Evolutionary conservation across 2,113 vertebrate species (phyloP).

Genomic region (Paralichthys olivaceus): DNA sequence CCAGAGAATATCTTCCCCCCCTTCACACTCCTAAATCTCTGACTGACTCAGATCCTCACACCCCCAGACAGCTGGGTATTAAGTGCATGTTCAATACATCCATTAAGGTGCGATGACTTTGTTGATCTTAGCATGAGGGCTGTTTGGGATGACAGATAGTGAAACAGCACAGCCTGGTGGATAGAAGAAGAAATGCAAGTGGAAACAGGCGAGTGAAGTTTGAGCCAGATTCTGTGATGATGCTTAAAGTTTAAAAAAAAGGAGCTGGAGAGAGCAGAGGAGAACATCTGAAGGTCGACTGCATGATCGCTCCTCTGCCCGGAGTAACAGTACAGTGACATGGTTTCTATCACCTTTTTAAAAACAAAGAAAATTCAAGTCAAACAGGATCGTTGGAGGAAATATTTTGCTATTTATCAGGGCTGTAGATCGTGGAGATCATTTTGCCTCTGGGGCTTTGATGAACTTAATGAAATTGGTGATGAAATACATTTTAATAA

Average conservation of each 20-base stretch:
- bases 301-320: not conserved
- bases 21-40: not conserved
- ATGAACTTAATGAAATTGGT: constrained; percentile 11
- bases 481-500: constrained; percentile 20
- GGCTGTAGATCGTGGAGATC: not conserved
- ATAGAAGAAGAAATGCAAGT: constrained; percentile 13
- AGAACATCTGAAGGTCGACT: not conserved
- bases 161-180: constrained; percentile 70
- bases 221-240: not conserved
- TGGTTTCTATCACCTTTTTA: too few species aligned
- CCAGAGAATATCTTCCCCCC: constrained; percentile 28
- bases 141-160: constrained; percentile 32
- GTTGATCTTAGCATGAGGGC: constrained; percentile 18
- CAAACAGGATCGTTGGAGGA: constrained; percentile 70
- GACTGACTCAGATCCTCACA: not conserved
- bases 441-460: not conserved
- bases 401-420: constrained; percentile 19
- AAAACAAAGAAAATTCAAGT: constrained; percentile 76
- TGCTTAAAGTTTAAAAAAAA: not conserved
- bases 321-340: not conserved
- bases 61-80: constrained; percentile 19
- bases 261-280: not conserved
- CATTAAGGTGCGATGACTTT: constrained; percentile 55
- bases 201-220: not conserved
- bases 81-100: constrained; percentile 67